Evolutionary conservation across 2,797 vertebrate genomes (phyloP), one percentile per base, ranked within the genome.

Genomic region (Fringilla coelebs): DNA sequence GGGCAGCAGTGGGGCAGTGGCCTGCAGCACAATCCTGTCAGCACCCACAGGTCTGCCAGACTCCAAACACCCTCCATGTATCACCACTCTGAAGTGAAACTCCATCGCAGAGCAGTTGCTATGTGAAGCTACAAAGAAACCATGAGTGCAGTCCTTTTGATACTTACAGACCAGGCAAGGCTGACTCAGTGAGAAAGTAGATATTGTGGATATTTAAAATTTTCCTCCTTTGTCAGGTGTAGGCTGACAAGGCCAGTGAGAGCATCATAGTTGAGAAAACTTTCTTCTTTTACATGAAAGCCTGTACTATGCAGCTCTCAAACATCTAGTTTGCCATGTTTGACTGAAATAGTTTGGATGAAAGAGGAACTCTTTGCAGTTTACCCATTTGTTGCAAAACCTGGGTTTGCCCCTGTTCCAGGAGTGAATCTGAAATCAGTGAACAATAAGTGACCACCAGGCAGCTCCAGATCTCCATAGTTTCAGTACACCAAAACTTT

Each of bases 61-160:
- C 51, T 48, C 61, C 77, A 36, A 31, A 54, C 1, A 0, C 20
- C 13, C 19, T 38, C 55, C 4, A 1, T 3, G 1, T 13, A 20
- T 10, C n/a, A 4, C 13, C 11, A 8, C 25, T 77, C 51, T 4
- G 8, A 24, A 55, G 29, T 10, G 52, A 60, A 66, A 24, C 49
- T 26, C 45, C 31, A 36, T 7, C 34, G 32, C 58, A 22, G 0
- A 18, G 49, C 3, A 17, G 14, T 9, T 5, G 1, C 54, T 28
- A 0, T 11, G 24, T 2, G 3, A 48, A 36, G 29, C 71, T 71
- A 66, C n/a, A 45, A 80, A 51, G 22, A 75, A 70, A 10, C 6
- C 8, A 6, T 0, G 10, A 3, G 4, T n/a, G 36, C 45, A 63
- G 18, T 41, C 20, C 38, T 81, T 54, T 40, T 11, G 17, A 48